These are phyloP conservation scores for Melopsittacus undulatus DNA, from an alignment of 2,797 vertebrate genomes.

Conservation along the genomic window DNA sequence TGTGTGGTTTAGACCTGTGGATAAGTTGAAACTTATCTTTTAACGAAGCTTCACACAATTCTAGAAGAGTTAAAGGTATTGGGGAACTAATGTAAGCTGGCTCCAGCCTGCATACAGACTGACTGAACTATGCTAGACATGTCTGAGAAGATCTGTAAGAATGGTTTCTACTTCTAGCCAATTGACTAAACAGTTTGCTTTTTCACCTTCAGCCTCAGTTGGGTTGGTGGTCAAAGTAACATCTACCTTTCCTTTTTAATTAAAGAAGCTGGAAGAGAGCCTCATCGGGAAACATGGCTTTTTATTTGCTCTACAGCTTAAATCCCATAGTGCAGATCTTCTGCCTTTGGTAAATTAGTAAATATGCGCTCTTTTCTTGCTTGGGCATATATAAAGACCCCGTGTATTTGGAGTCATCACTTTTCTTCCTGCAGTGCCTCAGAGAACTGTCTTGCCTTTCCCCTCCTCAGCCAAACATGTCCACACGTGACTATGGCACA, in stretches of 20 bases:
- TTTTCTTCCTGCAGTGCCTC: not conserved
- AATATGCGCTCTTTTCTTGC: not conserved
- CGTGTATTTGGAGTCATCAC: not conserved
- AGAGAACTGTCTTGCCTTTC: not conserved
- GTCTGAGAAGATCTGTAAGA: not conserved
- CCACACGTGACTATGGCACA: not conserved
- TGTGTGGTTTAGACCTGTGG: not conserved
- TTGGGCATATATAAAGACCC: not conserved
- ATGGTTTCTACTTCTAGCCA: not conserved
- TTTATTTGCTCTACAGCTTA: not conserved
- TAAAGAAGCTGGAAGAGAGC: not conserved
- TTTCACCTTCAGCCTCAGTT: not conserved
- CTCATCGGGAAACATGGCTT: not conserved
- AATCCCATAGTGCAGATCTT: not conserved
- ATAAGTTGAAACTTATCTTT: not conserved
- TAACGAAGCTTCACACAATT: not conserved
- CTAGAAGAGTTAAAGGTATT: not conserved
- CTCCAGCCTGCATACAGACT: not conserved
- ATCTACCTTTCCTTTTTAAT: not conserved
- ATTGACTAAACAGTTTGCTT: not conserved
- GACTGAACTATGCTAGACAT: not conserved
- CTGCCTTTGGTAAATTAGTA: not conserved
- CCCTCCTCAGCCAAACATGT: not conserved
- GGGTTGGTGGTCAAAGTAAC: not conserved
- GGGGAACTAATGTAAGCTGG: not conserved